Percentiles rank a stretch among this genome's conserved stretches.
Evolutionary conservation across 2,888 invertebrate genomes (phyloP).

Genomic region (Dendrolimus houi): DNA sequence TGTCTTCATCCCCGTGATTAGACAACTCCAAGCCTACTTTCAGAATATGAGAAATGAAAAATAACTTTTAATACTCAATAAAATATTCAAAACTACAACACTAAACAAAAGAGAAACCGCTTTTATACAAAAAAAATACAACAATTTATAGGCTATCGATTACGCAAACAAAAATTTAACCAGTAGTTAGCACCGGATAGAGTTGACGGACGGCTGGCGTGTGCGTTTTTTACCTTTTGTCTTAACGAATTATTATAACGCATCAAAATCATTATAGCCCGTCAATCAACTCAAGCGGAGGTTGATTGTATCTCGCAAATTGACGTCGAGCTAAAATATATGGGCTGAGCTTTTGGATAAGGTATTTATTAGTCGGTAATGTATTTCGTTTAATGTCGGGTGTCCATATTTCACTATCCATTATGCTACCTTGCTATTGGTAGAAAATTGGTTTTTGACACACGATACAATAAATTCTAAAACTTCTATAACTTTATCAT

Average conservation of each 20-base stretch:
- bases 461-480: no score
- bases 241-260: slow-evolving; percentile 41
- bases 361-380: slow-evolving; percentile 1
- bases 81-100: no score
- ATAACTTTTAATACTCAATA: no score
- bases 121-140: not conserved
- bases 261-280: slow-evolving; percentile 42
- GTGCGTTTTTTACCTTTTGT: slow-evolving; percentile 32
- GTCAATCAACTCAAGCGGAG: slow-evolving; percentile 38
- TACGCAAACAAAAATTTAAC: slow-evolving; percentile 51
- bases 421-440: no score
- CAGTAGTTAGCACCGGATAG: slow-evolving; percentile 41
- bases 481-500: no score
- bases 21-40: no score
- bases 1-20: no score
- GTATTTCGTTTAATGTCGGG: not conserved
- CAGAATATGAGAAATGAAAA: no score
- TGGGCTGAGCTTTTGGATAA: slow-evolving; percentile 11
- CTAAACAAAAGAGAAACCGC: not conserved
- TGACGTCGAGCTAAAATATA: slow-evolving; percentile 19
- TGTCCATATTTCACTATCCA: no score
- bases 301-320: slow-evolving; percentile 29
- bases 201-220: slow-evolving; percentile 16
- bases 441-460: no score
- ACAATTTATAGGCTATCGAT: slow-evolving; percentile 15